Evolutionary conservation across 2,113 vertebrate species (phyloP).

Genomic region (Parus major): DNA sequence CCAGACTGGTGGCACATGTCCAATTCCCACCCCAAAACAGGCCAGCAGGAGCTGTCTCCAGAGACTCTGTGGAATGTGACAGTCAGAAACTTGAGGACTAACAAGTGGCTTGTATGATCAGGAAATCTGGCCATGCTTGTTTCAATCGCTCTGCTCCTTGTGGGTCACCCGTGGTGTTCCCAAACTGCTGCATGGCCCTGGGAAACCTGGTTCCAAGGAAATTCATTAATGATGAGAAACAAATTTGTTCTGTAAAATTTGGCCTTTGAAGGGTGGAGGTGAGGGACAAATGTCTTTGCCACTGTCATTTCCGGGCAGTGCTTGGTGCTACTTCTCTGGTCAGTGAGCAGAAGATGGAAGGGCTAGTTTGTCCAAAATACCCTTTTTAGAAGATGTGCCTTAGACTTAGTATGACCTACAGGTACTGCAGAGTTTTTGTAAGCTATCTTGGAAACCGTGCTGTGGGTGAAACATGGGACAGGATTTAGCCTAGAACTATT

Average conservation of each 20-base stretch:
- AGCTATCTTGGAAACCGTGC: background rate
- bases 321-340: background rate
- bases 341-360: background rate
- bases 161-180: background rate
- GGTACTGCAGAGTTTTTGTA: background rate
- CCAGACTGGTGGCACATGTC: background rate
- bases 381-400: background rate
- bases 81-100: background rate
- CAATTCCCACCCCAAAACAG: background rate
- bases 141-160: background rate
- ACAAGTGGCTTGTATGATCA: fast-evolving
- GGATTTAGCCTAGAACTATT: slow-evolving; percentile 5
- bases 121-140: background rate
- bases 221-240: background rate
- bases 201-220: background rate
- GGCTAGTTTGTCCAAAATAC: background rate
- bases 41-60: background rate
- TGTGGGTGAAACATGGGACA: background rate
- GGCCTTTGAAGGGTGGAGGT: background rate
- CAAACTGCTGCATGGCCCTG: background rate
- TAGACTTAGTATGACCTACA: background rate
- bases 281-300: background rate
- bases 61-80: background rate
- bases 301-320: background rate
- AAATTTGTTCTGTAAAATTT: background rate